Conservation (phyloP, 2,888 invertebrate species). For the Chirona hameri region DNA sequence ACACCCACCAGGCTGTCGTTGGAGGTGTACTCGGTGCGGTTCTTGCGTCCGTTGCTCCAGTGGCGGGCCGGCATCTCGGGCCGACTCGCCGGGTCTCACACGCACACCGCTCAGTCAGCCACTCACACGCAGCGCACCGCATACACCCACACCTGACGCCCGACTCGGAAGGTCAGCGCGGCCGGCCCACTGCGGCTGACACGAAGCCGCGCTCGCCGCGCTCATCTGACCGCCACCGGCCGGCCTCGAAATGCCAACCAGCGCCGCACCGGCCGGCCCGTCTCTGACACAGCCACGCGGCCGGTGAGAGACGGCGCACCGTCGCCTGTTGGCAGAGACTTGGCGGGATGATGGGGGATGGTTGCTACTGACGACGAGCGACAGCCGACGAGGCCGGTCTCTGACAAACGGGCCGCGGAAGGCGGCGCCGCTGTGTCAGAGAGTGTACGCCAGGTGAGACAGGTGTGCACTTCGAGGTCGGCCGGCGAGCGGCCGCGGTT, state of each 20-base stretch:
- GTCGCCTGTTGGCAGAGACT: background rate
- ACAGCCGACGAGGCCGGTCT: background rate
- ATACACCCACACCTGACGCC: background rate
- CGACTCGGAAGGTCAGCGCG: background rate
- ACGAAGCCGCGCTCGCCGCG: no score
- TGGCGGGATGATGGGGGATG: background rate
- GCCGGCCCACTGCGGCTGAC: no score
- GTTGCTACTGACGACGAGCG: background rate
- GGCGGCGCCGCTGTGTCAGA: background rate
- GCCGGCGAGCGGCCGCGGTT: no score
- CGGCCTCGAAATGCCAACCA: background rate
- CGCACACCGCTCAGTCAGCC: background rate
- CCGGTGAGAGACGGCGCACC: background rate
- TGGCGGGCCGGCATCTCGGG: background rate
- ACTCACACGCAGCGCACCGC: background rate
- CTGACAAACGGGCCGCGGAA: background rate
- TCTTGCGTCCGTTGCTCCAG: background rate
- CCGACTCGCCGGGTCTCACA: background rate
- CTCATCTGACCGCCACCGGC: no score
- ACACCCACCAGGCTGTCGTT: background rate
- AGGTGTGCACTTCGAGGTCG: background rate
- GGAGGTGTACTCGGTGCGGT: slow-evolving; percentile 11
- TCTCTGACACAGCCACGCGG: background rate
- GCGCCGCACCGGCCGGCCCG: background rate
- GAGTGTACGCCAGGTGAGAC: slow-evolving; percentile 8